A percentile compares a stretch with the other conserved stretches of the same genome.
Evolutionary conservation across 2,888 invertebrate genomes (phyloP).

Genomic region (Catocala sponsa): DNA sequence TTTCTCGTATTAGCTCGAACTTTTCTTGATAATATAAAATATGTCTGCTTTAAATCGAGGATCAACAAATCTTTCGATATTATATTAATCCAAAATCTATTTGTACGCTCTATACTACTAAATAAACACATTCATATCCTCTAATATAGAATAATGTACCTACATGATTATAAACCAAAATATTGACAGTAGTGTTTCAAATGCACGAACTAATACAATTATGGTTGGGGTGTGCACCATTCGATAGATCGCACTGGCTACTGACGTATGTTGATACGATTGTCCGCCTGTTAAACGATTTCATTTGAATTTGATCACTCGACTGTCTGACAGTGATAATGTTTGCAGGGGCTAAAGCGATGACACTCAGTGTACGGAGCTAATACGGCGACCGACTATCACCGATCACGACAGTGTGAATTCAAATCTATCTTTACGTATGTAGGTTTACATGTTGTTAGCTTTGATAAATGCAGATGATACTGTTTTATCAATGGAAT

Average conservation of each 20-base stretch:
- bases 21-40: too few species aligned
- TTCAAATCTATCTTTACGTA: background rate
- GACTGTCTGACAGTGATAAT: slow-evolving; percentile 82
- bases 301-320: slow-evolving; percentile 86
- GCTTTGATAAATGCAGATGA: background rate
- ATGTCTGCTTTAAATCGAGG: too few species aligned
- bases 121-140: background rate
- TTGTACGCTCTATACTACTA: background rate
- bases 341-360: slow-evolving; percentile 62
- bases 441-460: background rate
- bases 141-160: slow-evolving; percentile 2
- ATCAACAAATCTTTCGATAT: too few species aligned
- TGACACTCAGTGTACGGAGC: slow-evolving; percentile 11
- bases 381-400: background rate
- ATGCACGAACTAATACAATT: slow-evolving; percentile 63
- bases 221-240: slow-evolving; percentile 56
- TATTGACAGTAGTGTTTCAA: slow-evolving; percentile 39
- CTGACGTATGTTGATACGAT: slow-evolving; percentile 85
- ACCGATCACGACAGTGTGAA: background rate
- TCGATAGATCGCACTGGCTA: slow-evolving; percentile 71
- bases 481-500: background rate
- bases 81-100: too few species aligned
- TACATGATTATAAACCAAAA: slow-evolving; percentile 15
- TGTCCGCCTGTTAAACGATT: slow-evolving; percentile 81
- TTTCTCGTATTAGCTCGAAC: too few species aligned